These are phyloP conservation scores for Heliconius hermathena DNA, from an alignment of 1,140 invertebrate genomes.

Conservation along the genomic window DNA sequence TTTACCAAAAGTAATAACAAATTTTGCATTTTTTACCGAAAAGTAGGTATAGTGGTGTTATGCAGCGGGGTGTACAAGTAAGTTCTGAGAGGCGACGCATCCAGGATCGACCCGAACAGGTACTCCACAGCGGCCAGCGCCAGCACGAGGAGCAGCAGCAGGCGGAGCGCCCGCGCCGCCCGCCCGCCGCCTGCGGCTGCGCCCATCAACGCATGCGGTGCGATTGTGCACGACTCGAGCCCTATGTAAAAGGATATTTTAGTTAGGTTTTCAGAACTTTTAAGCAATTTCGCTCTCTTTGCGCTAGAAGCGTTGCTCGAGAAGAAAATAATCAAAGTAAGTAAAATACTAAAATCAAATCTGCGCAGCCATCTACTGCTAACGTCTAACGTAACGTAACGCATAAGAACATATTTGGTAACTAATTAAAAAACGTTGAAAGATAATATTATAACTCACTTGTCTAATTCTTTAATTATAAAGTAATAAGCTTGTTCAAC, in stretches of 20 bases:
- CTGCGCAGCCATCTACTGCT: too few species aligned
- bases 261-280: neutral
- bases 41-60: slow-evolving; percentile 64
- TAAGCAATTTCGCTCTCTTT: too few species aligned
- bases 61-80: slow-evolving; percentile 69
- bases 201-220: slow-evolving; percentile 75
- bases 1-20: too few species aligned
- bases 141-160: slow-evolving; percentile 67
- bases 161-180: slow-evolving; percentile 71
- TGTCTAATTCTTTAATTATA: too few species aligned
- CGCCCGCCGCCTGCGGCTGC: slow-evolving; percentile 62
- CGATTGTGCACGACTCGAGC: slow-evolving; percentile 41
- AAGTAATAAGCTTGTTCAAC: too few species aligned
- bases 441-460: too few species aligned
- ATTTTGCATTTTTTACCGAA: slow-evolving; percentile 47
- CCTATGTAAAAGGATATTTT: slow-evolving; percentile 24
- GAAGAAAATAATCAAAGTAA: too few species aligned
- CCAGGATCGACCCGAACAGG: slow-evolving; percentile 72
- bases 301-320: too few species aligned
- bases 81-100: slow-evolving; percentile 68
- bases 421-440: too few species aligned
- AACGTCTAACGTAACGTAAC: too few species aligned
- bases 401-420: too few species aligned
- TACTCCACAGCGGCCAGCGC: slow-evolving; percentile 72
- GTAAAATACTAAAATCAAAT: too few species aligned